Base-by-base conservation (phyloP, 1,140 invertebrate species). In the Drosophila kanapiae region DNA sequence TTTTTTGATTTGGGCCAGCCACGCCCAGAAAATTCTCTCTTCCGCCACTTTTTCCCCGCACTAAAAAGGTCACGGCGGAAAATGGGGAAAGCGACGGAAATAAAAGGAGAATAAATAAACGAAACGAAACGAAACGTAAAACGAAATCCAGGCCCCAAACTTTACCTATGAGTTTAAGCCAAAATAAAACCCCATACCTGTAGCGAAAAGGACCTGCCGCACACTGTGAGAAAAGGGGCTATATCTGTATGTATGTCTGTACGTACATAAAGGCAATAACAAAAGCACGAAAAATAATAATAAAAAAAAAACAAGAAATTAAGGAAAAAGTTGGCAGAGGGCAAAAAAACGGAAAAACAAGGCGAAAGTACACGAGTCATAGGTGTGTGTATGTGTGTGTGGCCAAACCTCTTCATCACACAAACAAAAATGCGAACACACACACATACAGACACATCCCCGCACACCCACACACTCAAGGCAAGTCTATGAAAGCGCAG, bases 161-260 rank as follows among this genome's bases (percentile, higher is more conserved):
- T 72, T 72, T 72, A 78, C 51, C 78, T 64, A 49, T 61, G 67
- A 65, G 82, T 76, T 80, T 79, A 75, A 75, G 72, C 84, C 68
- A 83, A 87, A 87, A 87, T 80, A 87, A 87, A 80, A 83, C 80
- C 84, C 57, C 85, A 78, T 81, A 88, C 84, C 84, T 88, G 83
- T 56, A 48, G 56, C 40, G 33, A 58, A 58, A 51, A 37, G 54
- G 72, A 78, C 80, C 58, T 78, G 75, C 61, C 49, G 47, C 58
- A 71, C 45, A 38, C 53, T 38, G 43, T 4, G 16, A 5, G 33
- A 51, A 49, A 69, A 78, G 48, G 42, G 16, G 3, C 10, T 33
- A 37, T 31, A 71, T 57, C 38, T 33, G 31, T 13, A 9, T 16
- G 4, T 45, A 1, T 18, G 9, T 49, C 1, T 58, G 33, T 40